These are phyloP conservation scores for Micrastur ruficollis DNA, from an alignment of 2,797 vertebrate genomes.

Conservation along the genomic window DNA sequence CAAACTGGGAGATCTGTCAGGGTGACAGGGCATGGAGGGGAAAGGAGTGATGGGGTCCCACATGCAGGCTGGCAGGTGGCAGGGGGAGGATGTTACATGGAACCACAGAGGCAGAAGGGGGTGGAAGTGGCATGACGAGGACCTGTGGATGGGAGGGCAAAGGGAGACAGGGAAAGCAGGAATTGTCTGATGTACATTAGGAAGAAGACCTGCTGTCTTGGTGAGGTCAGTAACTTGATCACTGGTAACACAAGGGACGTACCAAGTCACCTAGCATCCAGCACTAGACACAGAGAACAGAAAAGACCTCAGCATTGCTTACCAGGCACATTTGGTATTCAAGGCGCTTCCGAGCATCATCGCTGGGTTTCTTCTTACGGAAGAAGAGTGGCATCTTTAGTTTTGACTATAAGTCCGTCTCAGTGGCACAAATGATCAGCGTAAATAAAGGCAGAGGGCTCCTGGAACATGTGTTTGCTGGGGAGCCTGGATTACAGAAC, in stretches of 20 bases:
- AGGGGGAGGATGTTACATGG: not conserved
- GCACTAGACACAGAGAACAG: not conserved
- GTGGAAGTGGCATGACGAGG: not conserved
- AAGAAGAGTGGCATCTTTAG: constrained; percentile 88
- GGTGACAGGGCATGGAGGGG: not conserved
- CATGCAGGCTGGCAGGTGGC: not conserved
- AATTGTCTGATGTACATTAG: not conserved
- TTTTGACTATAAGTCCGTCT: not conserved
- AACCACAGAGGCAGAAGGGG: not conserved
- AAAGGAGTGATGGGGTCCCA: not conserved
- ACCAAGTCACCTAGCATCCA: not conserved
- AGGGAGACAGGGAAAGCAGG: not conserved
- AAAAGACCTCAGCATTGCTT: not conserved
- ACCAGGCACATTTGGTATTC: constrained; percentile 93
- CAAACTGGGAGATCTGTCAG: not conserved
- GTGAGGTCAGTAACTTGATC: not conserved
- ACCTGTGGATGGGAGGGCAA: not conserved
- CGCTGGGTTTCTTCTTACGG: constrained; percentile 88
- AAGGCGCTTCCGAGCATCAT: constrained; percentile 87
- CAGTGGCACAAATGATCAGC: not conserved
- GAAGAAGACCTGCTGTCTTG: not conserved
- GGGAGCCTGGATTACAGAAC: not conserved
- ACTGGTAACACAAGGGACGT: too few species aligned
- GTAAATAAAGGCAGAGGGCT: not conserved
- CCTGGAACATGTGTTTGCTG: not conserved